Evolutionary conservation across 2,888 invertebrate species (phyloP).

Genomic region (Sphaerophoria rueppellii): DNA sequence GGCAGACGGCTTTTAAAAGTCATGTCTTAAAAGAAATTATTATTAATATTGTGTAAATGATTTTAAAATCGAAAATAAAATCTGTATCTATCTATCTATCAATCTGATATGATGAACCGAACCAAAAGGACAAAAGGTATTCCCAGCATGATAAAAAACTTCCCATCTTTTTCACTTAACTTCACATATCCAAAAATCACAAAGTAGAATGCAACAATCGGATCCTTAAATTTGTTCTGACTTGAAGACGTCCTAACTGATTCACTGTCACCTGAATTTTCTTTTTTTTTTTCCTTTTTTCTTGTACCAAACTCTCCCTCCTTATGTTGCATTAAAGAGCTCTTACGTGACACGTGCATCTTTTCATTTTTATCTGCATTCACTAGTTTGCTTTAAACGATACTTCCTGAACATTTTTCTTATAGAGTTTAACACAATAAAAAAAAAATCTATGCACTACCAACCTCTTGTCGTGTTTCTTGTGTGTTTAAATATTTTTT

Average conservation of each 20-base stretch:
- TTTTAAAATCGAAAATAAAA: too few species aligned
- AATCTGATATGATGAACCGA: too few species aligned
- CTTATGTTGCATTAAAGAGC: slow-evolving; percentile 3
- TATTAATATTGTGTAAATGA: too few species aligned
- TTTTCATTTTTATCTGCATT: slow-evolving; percentile 22
- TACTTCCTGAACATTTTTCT: slow-evolving; percentile 7
- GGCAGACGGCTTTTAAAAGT: too few species aligned
- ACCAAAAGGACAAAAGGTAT: too few species aligned
- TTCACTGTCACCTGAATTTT: neutral
- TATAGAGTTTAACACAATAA: neutral
- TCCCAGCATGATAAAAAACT: too few species aligned
- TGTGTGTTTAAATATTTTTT: neutral
- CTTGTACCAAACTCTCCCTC: neutral
- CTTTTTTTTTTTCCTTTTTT: neutral
- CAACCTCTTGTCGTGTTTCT: neutral
- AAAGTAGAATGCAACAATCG: neutral
- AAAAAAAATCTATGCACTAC: slow-evolving; percentile 12
- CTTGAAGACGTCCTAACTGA: neutral
- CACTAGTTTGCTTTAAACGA: slow-evolving; percentile 23
- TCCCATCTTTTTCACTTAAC: too few species aligned
- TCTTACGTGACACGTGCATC: slow-evolving; percentile 45
- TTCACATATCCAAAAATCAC: neutral
- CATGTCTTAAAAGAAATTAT: too few species aligned
- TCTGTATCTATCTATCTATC: too few species aligned
- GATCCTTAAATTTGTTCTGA: neutral